Percentiles rank a stretch among this genome's conserved stretches.
phyloP scores from a whole-genome alignment of 2,797 vertebrate species.

The Ataeniobius toweri region DNA sequence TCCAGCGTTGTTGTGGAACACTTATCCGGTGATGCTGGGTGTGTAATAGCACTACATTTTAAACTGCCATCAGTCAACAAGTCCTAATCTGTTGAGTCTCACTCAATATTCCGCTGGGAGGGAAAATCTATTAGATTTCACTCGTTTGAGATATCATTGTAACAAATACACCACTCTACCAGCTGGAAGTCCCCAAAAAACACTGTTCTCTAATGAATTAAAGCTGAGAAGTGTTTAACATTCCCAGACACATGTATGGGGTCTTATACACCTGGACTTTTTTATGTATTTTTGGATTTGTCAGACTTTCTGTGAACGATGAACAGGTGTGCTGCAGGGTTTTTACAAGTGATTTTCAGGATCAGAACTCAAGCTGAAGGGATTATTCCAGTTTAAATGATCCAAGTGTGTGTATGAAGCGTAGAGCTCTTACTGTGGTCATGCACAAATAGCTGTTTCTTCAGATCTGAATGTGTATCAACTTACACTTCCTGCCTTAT shows the following conservation, averaged over 20 bases:
- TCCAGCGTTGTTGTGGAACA: constrained; percentile 42
- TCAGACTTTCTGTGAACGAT: constrained; percentile 1
- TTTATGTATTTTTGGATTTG: constrained; percentile 13
- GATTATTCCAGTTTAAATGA: constrained; percentile 73
- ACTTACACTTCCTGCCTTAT: constrained; percentile 71
- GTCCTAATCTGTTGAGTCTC: constrained; percentile 79
- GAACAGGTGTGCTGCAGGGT: constrained; percentile 60
- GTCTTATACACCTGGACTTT: constrained; percentile 36
- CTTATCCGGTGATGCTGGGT: constrained; percentile 52
- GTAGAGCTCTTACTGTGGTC: constrained; percentile 58
- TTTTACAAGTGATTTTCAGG: constrained; percentile 62
- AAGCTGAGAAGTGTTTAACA: constrained; percentile 42
- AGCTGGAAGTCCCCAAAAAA: constrained; percentile 62
- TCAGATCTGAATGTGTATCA: constrained; percentile 73
- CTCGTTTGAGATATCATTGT: constrained; percentile 67
- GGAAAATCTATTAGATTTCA: constrained; percentile 76
- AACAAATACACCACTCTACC: constrained; percentile 67
- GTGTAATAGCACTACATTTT: constrained; percentile 71
- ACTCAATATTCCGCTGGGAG: constrained; percentile 71
- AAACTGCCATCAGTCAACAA: constrained; percentile 79
- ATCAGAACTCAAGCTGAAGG: constrained; percentile 43
- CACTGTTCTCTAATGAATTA: constrained; percentile 36
- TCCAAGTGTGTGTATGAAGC: constrained; percentile 57
- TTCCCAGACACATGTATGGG: constrained; percentile 45
- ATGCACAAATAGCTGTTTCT: constrained; percentile 68